These are phyloP conservation scores for Salmo trutta DNA, from an alignment of 2,797 vertebrate genomes.

Conservation along the genomic window DNA sequence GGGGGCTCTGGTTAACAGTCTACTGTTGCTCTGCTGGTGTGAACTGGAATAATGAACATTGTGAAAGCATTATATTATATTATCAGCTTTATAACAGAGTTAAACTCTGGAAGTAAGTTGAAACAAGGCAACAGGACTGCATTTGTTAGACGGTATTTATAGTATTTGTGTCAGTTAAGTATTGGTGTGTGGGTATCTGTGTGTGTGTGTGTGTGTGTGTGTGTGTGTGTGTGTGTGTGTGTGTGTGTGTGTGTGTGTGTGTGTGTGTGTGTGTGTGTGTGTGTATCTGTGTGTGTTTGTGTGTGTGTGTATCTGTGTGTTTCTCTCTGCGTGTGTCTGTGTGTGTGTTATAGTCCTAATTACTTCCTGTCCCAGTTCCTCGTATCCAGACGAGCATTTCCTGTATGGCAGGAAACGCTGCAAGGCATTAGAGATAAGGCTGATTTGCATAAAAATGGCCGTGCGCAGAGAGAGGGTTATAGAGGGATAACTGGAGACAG, in stretches of 20 bases:
- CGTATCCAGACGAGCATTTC: constrained; percentile 58
- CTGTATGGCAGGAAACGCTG: constrained; percentile 60
- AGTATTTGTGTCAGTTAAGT: no score
- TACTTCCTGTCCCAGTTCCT: constrained; percentile 48
- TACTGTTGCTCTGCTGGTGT: constrained; percentile 25
- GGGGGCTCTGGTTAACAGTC: constrained; percentile 27
- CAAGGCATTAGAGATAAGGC: constrained; percentile 57
- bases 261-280: no score
- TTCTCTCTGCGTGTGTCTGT: no score
- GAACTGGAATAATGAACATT: constrained; percentile 42
- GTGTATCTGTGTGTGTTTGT: no score
- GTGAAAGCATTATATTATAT: constrained; percentile 48
- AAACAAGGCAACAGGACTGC: constrained; percentile 37
- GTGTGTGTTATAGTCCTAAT: constrained; percentile 37
- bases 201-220: not conserved
- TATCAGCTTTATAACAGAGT: constrained; percentile 43
- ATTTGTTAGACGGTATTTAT: constrained; percentile 16
- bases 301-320: no score
- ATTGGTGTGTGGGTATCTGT: not conserved
- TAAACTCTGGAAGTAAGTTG: constrained; percentile 45
- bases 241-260: no score
- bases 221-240: no score
- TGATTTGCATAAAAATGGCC: constrained; percentile 66
- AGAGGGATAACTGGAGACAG: constrained; percentile 61
- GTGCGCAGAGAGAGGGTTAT: constrained; percentile 29